These are phyloP conservation scores for Notolepis coatsorum DNA, from an alignment of 2,797 vertebrate species.

Conservation along the genomic window DNA sequence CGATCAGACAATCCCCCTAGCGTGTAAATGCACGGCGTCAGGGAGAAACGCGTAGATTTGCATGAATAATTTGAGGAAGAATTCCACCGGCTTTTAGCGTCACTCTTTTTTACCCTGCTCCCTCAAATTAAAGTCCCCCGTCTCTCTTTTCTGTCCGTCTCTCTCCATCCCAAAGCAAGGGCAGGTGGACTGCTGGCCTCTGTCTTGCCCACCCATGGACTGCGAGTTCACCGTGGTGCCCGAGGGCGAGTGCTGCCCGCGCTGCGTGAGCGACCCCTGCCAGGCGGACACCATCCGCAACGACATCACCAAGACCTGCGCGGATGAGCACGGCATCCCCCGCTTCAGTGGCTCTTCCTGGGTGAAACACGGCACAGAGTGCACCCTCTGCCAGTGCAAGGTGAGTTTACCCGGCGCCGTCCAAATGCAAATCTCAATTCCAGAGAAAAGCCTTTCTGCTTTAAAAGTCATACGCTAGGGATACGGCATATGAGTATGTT, in stretches of 20 bases:
- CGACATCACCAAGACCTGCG: constrained; percentile 97
- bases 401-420: constrained; percentile 80
- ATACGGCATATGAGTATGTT: no score
- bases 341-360: constrained; percentile 97
- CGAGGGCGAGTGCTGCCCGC: constrained; percentile 94
- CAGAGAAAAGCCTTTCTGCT: constrained; percentile 17
- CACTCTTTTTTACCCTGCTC: no score
- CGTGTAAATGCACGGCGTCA: constrained; percentile 56
- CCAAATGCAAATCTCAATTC: no score
- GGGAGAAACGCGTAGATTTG: constrained; percentile 55
- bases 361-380: constrained; percentile 97
- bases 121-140: no score
- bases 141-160: constrained; percentile 12
- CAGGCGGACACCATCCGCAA: constrained; percentile 93
- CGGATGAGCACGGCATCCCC: constrained; percentile 90
- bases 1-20: constrained; percentile 34
- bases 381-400: constrained; percentile 98
- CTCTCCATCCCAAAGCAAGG: constrained; percentile 83
- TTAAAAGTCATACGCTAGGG: neutral
- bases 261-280: constrained; percentile 93
- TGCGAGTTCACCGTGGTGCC: constrained; percentile 95
- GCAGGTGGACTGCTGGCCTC: constrained; percentile 97
- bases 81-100: no score
- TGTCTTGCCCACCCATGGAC: constrained; percentile 92
- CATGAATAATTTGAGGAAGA: constrained; percentile 36